Evolutionary conservation across 2,113 vertebrate genomes (phyloP).

Genomic region (Galbula dea): DNA sequence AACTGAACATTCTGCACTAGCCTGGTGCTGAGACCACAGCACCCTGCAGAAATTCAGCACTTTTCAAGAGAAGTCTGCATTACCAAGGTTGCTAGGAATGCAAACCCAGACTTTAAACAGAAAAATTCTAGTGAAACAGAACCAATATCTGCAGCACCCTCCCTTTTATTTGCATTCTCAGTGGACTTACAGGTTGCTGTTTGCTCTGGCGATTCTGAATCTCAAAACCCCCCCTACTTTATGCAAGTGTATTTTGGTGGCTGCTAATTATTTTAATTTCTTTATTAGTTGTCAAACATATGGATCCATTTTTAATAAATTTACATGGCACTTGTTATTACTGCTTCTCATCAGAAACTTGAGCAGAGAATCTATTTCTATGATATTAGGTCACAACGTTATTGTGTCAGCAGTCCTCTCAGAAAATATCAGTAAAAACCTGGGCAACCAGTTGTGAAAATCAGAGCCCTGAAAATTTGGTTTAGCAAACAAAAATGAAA

Average conservation of each 20-base stretch:
- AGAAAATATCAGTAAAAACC: background rate
- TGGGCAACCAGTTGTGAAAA: background rate
- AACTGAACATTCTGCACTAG: background rate
- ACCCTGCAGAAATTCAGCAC: background rate
- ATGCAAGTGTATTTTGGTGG: background rate
- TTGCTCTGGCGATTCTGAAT: background rate
- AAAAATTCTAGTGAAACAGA: background rate
- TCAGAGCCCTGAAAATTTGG: background rate
- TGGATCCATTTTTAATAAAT: background rate
- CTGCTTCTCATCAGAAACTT: background rate
- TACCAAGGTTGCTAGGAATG: background rate
- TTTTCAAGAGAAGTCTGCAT: background rate
- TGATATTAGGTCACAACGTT: background rate
- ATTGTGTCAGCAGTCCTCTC: background rate
- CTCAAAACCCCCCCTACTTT: background rate
- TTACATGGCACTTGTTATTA: background rate
- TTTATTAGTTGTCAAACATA: background rate
- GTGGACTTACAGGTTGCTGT: background rate
- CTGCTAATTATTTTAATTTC: background rate
- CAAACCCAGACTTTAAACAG: background rate
- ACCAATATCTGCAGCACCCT: background rate
- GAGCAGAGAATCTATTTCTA: background rate
- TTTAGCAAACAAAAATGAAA: background rate
- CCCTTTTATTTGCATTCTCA: background rate
- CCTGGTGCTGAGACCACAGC: background rate